phyloP scores from a whole-genome alignment of 2,113 vertebrate genomes.

The Dendropsophus ebraccatus region DNA sequence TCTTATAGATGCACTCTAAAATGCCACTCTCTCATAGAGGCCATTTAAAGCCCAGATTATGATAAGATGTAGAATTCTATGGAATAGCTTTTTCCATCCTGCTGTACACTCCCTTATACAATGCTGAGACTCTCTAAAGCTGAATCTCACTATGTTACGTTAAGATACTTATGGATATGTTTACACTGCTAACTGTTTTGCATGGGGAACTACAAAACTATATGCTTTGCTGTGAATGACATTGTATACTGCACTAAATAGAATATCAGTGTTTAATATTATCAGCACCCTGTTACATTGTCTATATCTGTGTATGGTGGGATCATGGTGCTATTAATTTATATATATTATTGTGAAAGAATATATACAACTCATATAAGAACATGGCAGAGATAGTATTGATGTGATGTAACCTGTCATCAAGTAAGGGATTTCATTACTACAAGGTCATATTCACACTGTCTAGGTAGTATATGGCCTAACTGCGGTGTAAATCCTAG shows the following conservation, averaged over 20 bases:
- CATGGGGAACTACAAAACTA: slow-evolving; percentile 6
- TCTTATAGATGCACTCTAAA: not conserved
- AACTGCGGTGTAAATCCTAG: not conserved
- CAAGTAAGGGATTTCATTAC: not conserved
- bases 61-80: not conserved
- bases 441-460: too few species aligned
- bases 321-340: slow-evolving; percentile 26
- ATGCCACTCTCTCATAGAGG: not conserved
- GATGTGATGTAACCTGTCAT: not conserved
- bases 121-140: not conserved
- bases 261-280: slow-evolving; percentile 37
- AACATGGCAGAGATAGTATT: not conserved
- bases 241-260: slow-evolving; percentile 36
- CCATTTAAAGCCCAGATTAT: not conserved
- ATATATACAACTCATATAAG: not conserved
- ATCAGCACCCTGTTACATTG: not conserved
- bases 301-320: slow-evolving; percentile 5
- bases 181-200: slow-evolving; percentile 26
- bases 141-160: not conserved
- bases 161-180: not conserved
- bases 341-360: slow-evolving; percentile 9
- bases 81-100: not conserved
- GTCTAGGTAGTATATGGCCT: not conserved
- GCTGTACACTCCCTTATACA: not conserved
- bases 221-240: slow-evolving; percentile 18